phyloP scores from a whole-genome alignment of 2,888 invertebrate species.

The Scaptomyza caliginosa region DNA sequence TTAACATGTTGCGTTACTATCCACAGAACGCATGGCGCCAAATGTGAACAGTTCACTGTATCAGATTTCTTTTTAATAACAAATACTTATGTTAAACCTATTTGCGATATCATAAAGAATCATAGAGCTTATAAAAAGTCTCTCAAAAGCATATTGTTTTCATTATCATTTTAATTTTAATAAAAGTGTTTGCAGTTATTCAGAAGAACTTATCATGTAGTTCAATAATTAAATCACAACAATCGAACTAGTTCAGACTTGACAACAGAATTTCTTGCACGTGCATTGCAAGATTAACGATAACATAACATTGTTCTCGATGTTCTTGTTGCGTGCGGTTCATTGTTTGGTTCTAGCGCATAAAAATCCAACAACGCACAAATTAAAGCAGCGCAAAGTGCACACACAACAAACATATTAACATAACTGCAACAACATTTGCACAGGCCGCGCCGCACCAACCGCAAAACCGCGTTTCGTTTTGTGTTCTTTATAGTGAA shows the following conservation, averaged over 20 bases:
- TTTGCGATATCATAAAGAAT: no score
- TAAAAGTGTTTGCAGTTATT: neutral
- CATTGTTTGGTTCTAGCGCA: slow-evolving; percentile 44
- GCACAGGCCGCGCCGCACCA: slow-evolving; percentile 24
- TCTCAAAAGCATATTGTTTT: neutral
- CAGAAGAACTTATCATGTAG: slow-evolving; percentile 1
- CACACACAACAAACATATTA: slow-evolving; percentile 25
- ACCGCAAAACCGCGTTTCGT: slow-evolving; percentile 26
- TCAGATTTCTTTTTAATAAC: no score
- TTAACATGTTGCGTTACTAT: neutral
- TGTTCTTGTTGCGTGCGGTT: slow-evolving; percentile 69
- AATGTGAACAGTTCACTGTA: neutral
- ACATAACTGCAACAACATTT: slow-evolving; percentile 33
- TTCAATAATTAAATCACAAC: neutral
- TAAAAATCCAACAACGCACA: slow-evolving; percentile 33
- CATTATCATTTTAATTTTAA: neutral
- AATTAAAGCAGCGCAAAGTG: slow-evolving; percentile 42
- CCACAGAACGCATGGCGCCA: neutral
- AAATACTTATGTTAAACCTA: no score
- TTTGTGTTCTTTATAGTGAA: slow-evolving; percentile 25
- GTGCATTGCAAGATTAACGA: slow-evolving; percentile 34
- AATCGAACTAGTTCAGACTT: slow-evolving; percentile 24
- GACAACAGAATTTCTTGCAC: slow-evolving; percentile 21
- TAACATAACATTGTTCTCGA: slow-evolving; percentile 60
- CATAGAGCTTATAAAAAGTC: no score